Conservation (phyloP, 1,140 invertebrate genomes). For the Chrysopa pallens region DNA sequence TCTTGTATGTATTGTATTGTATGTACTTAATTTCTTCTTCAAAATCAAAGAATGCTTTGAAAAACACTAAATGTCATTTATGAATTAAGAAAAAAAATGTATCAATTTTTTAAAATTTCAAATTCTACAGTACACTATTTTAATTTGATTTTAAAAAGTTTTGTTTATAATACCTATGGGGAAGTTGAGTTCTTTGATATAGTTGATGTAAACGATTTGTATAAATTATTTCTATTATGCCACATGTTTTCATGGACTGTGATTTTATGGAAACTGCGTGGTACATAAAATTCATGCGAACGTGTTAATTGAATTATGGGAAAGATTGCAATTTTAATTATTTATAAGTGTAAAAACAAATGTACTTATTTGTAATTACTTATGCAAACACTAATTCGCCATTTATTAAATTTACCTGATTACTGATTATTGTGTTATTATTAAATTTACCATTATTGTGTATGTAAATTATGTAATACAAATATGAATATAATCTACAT, state of each 20-base stretch:
- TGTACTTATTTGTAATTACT: background rate
- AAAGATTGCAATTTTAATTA: background rate
- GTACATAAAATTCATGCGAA: background rate
- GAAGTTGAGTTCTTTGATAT: background rate
- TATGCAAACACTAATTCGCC: background rate
- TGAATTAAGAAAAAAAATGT: too few species aligned
- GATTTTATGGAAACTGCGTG: background rate
- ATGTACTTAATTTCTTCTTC: too few species aligned
- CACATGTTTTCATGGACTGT: background rate
- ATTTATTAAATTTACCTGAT: background rate
- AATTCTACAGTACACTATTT: too few species aligned
- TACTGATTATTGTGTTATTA: background rate
- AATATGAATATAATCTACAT: too few species aligned
- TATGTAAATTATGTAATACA: too few species aligned
- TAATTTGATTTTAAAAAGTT: too few species aligned
- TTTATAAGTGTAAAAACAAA: background rate
- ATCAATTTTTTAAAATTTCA: too few species aligned
- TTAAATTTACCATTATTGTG: too few species aligned
- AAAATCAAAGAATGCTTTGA: too few species aligned
- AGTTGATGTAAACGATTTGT: background rate
- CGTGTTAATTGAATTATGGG: background rate
- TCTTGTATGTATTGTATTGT: too few species aligned
- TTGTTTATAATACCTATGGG: too few species aligned
- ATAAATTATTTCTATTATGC: background rate
- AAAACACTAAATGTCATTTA: too few species aligned